A percentile compares a stretch with the other conserved stretches of the same genome.
Evolutionary conservation across 2,113 vertebrate species (phyloP).

Genomic region (Tringa solitaria): DNA sequence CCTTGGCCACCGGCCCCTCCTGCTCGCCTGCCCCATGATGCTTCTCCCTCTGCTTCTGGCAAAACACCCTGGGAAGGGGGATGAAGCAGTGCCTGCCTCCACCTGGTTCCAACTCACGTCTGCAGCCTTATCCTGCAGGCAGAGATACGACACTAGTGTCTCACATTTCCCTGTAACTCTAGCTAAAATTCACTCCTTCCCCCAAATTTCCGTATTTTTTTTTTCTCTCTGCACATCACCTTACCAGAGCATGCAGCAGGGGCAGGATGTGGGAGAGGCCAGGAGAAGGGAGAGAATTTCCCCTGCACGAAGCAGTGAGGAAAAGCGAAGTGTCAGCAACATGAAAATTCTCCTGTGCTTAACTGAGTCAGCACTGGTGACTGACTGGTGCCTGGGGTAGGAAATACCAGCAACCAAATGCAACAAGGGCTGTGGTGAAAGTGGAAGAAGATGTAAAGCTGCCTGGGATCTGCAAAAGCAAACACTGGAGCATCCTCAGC

Average conservation of each 20-base stretch:
- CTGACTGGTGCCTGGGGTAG: rapidly evolving
- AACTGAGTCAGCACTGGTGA: not conserved
- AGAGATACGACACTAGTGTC: not conserved
- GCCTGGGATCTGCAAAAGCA: not conserved
- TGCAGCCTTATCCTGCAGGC: not conserved
- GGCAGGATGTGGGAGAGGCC: not conserved
- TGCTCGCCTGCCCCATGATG: rapidly evolving
- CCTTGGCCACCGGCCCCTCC: not conserved
- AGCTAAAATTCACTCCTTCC: not conserved
- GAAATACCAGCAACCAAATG: not conserved
- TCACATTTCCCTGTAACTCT: not conserved
- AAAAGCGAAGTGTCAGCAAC: not conserved
- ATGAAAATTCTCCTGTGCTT: not conserved
- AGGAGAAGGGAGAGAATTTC: not conserved
- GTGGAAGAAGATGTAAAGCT: not conserved
- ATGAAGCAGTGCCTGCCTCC: not conserved
- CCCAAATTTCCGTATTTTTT: not conserved
- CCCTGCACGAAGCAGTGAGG: not conserved
- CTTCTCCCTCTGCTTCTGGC: not conserved
- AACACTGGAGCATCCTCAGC: not conserved
- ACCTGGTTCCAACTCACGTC: not conserved
- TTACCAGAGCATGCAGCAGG: not conserved
- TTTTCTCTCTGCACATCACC: not conserved
- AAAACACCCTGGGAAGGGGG: rapidly evolving
- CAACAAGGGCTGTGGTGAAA: not conserved